phyloP scores from a whole-genome alignment of 2,113 vertebrate genomes.

The Chamaetylas fuelleborni region DNA sequence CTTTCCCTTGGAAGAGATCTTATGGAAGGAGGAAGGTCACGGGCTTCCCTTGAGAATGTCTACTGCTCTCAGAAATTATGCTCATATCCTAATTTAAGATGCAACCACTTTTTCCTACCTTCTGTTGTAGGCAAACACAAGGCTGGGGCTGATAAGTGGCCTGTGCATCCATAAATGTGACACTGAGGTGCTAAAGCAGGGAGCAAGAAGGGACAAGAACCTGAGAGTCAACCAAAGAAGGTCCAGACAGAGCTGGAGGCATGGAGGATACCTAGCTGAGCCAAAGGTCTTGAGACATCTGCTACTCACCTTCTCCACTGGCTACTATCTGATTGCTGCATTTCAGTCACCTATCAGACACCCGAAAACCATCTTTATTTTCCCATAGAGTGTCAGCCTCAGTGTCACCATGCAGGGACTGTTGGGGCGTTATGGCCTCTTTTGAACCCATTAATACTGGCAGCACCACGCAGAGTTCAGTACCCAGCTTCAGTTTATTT shows the following conservation, averaged over 20 bases:
- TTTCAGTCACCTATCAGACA: background rate
- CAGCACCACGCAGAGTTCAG: constrained; percentile 26
- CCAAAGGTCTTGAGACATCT: background rate
- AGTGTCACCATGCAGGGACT: background rate
- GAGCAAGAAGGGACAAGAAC: background rate
- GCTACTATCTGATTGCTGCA: background rate
- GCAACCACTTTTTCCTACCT: background rate
- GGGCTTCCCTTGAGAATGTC: background rate
- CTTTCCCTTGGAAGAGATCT: background rate
- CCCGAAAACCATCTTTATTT: background rate
- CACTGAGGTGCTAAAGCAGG: background rate
- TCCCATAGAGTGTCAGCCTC: background rate
- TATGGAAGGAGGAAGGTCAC: rapidly evolving
- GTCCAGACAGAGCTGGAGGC: background rate
- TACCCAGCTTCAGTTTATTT: constrained; percentile 53
- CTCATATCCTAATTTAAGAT: background rate
- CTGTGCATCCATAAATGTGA: background rate
- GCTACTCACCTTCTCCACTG: background rate
- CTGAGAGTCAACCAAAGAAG: background rate
- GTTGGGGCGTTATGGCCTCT: background rate
- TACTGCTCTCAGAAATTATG: background rate
- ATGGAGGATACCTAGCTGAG: background rate
- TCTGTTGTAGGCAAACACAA: background rate
- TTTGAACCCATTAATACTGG: background rate
- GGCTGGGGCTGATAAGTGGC: background rate